Evolutionary conservation across 1,140 invertebrate genomes (phyloP).

Genomic region (Leptinotarsa undecemlineata): DNA sequence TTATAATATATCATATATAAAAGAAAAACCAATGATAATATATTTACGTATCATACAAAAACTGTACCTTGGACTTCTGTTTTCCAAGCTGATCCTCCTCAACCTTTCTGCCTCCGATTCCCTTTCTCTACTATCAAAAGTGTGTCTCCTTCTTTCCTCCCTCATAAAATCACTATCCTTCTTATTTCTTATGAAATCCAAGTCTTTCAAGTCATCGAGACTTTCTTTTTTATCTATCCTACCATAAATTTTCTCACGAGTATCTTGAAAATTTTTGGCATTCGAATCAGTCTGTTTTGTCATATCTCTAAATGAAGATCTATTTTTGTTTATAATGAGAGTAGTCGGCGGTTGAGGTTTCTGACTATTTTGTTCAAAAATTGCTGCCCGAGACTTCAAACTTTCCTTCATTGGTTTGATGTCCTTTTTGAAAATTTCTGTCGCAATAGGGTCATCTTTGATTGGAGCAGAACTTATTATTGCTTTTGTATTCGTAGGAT

Average conservation of each 20-base stretch:
- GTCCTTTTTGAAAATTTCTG: not conserved
- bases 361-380: conserved; percentile 45
- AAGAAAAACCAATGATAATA: conserved; percentile 5
- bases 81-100: conserved; percentile 48
- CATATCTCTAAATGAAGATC: not conserved
- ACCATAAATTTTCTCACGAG: conserved; percentile 25
- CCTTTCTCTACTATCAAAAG: conserved; percentile 47
- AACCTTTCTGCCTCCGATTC: conserved; percentile 43
- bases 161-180: conserved; percentile 37
- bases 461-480: not conserved
- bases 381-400: conserved; percentile 44
- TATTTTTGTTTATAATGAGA: conserved; percentile 15
- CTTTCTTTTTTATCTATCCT: conserved; percentile 17
- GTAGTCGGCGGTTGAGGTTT: conserved; percentile 27
- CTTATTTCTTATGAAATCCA: conserved; percentile 42
- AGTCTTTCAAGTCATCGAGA: conserved; percentile 36
- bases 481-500: conserved; percentile 7
- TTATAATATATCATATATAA: conserved; percentile 1
- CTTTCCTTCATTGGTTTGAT: conserved; percentile 35
- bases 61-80: conserved; percentile 45
- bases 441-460: not conserved
- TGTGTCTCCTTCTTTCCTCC: conserved; percentile 47
- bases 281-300: conserved; percentile 25
- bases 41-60: not conserved
- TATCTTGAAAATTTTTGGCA: conserved; percentile 24